Percentiles rank a stretch among this genome's conserved stretches.
Conservation (phyloP, 2,113 vertebrate species). For the Aix galericulata region DNA sequence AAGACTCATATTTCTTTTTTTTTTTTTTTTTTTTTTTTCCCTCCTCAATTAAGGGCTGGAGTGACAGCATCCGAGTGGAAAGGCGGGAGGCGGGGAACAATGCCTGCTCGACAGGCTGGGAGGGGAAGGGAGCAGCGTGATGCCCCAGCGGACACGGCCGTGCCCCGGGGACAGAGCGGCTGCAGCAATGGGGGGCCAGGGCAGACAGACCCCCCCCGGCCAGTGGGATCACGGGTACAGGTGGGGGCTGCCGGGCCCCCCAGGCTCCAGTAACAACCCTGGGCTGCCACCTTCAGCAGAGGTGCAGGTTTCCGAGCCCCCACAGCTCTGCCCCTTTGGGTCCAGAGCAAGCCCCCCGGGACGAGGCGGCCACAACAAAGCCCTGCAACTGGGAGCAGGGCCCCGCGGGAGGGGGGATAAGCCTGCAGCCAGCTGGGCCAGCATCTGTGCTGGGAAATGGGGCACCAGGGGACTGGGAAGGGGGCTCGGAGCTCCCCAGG, state of each 20-base stretch:
- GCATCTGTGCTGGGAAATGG: background rate
- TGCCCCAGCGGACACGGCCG: background rate
- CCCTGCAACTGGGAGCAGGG: background rate
- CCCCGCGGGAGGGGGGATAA: background rate
- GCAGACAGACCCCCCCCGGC: background rate
- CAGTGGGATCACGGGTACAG: background rate
- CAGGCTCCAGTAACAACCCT: background rate
- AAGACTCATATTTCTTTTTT: constrained; percentile 14
- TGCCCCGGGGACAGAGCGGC: background rate
- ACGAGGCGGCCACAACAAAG: background rate
- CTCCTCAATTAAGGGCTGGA: constrained; percentile 43
- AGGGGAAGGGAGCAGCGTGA: background rate
- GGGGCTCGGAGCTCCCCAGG: background rate
- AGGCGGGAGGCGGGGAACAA: constrained; percentile 33
- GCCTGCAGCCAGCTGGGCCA: constrained; percentile 7
- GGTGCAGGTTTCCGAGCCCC: background rate
- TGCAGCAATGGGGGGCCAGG: background rate
- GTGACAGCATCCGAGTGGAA: constrained; percentile 43
- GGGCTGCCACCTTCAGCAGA: background rate
- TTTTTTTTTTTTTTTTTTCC: too few species aligned
- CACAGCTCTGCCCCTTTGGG: background rate
- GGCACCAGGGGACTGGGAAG: background rate
- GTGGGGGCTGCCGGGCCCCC: background rate
- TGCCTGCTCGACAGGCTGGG: background rate
- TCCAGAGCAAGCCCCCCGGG: background rate